A percentile compares a stretch with the other conserved stretches of the same genome.
phyloP scores from a whole-genome alignment of 2,797 vertebrate species.

The Cygnus olor region DNA sequence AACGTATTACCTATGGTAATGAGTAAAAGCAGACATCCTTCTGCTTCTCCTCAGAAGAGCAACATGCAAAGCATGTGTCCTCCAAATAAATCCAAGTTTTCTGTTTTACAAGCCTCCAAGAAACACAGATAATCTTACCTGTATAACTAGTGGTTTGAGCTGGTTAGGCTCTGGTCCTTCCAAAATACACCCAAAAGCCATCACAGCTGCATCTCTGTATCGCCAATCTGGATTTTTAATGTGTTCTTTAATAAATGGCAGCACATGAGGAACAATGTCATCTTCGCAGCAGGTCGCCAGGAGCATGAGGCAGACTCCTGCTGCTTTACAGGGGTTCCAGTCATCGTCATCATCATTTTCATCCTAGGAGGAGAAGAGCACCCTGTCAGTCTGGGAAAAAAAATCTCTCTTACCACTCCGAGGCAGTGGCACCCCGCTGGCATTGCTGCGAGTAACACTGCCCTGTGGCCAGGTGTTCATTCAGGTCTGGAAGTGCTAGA shows the following conservation, averaged over 20 bases:
- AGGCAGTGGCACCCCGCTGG: background rate
- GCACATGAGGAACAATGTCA: constrained; percentile 94
- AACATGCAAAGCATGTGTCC: fast-evolving
- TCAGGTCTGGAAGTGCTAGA: background rate
- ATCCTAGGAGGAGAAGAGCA: constrained; percentile 78
- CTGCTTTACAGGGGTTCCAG: constrained; percentile 98
- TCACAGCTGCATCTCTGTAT: constrained; percentile 94
- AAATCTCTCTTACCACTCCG: fast-evolving
- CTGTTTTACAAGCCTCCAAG: background rate
- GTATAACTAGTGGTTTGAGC: constrained; percentile 93
- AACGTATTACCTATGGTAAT: fast-evolving
- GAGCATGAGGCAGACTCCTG: constrained; percentile 97
- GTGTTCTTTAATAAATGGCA: constrained; percentile 98
- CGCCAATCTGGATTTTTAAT: constrained; percentile 95
- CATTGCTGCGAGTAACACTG: background rate
- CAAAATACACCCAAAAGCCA: constrained; percentile 97
- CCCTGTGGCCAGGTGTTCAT: too few relatives aligned
- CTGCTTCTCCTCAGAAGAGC: background rate
- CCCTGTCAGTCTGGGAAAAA: background rate
- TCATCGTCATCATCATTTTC: constrained; percentile 97
- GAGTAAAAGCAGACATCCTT: background rate
- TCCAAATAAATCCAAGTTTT: background rate
- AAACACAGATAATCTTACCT: constrained; percentile 66
- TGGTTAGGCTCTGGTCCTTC: constrained; percentile 97
- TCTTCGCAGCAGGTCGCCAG: constrained; percentile 97